Evolutionary conservation across 1,140 invertebrate genomes (phyloP), one percentile per base, ranked within the genome.

Genomic region (Drosophila navojoa): DNA sequence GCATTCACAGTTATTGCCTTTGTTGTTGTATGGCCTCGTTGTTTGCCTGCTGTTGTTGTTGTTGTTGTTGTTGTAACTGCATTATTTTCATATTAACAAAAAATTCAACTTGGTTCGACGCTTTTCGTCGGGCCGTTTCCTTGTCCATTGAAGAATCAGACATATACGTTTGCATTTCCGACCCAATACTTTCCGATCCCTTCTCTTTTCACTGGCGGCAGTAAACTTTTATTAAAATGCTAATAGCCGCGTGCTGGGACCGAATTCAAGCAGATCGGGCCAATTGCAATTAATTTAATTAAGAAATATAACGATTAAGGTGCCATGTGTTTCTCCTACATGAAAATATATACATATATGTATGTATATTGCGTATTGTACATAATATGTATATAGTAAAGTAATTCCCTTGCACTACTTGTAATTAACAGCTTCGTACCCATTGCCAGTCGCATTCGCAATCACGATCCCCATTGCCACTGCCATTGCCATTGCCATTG

Each of bases 11-110:
- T 53, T 54, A 52, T 27, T 45, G 25, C 29, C 42, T 52, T 52
- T 27, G 38, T 35, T 53, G 22, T 15, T 45, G 38, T 40, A 38
- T 77, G 11, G 5, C 5, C 6, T 50, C 64, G 35, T 44, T 55
- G n/a, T n/a, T 27, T 52, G n/a, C n/a, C n/a, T n/a, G n/a, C n/a
- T n/a, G n/a, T n/a, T n/a, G 42, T 44, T 55, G n/a, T 10, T 27
- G 42, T 19, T 10, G 1, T 7, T 53, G 11, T 67, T 70, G 45
- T 66, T 63, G 76, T 70, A 87, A 86, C 87, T 87, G 82, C 82
- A 87, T 87, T 87, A 89, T 87, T 89, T 87, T 89, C 82, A 87
- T 87, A 87, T 87, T 87, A 87, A 87, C 79, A 87, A 89, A 82
- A 82, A 87, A 84, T 87, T 87, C 15, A 86, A 76, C 58, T 81